phyloP scores from a whole-genome alignment of 2,113 vertebrate species.

The Balaeniceps rex region DNA sequence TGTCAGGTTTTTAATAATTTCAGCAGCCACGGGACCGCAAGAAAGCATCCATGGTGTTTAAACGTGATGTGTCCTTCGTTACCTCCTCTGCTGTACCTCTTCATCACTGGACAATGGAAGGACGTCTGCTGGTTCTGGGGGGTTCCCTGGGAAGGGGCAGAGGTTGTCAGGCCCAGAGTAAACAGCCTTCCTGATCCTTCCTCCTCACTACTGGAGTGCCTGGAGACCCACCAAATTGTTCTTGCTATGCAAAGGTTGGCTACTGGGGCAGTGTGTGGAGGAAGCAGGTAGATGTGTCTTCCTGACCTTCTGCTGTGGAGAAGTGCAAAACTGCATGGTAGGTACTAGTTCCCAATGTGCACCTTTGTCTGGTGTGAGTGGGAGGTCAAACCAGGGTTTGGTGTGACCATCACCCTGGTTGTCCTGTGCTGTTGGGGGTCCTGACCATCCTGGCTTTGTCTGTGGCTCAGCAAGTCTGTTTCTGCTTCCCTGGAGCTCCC shows the following conservation, averaged over 20 bases:
- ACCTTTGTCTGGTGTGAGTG: neutral
- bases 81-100: neutral
- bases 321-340: neutral
- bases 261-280: neutral
- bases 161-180: neutral
- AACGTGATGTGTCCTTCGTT: neutral
- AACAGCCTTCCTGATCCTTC: neutral
- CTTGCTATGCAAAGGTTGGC: neutral
- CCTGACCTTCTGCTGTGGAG: neutral
- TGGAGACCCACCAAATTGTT: neutral
- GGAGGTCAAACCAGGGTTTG: neutral
- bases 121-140: neutral
- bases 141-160: neutral
- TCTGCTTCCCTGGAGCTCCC: neutral
- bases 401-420: neutral
- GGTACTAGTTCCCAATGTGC: neutral
- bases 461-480: neutral
- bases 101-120: neutral
- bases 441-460: neutral
- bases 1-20: neutral
- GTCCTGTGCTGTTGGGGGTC: neutral
- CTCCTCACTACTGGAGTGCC: neutral
- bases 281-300: no score
- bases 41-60: neutral
- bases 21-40: rapidly evolving